phyloP scores from a whole-genome alignment of 1,140 invertebrate genomes.

The Drosophila nigromelanica region DNA sequence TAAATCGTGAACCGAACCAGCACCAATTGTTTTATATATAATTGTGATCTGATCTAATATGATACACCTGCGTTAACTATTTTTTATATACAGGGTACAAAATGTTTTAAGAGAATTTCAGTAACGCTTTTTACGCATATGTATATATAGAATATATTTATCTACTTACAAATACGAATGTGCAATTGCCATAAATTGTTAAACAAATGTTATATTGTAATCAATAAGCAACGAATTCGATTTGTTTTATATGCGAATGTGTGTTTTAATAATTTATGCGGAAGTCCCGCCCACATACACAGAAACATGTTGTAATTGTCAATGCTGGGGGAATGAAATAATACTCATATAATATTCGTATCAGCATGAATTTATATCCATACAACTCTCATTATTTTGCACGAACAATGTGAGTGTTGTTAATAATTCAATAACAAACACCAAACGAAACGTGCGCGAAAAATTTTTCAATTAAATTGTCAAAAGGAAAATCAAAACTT shows the following conservation, averaged over 20 bases:
- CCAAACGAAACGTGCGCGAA: constrained; percentile 50
- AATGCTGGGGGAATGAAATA: constrained; percentile 21
- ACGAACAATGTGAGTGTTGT: constrained; percentile 56
- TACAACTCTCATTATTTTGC: constrained; percentile 68
- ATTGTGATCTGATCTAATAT: too few relatives aligned
- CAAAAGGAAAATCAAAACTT: constrained; percentile 37
- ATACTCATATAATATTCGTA: constrained; percentile 25
- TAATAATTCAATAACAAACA: constrained; percentile 67
- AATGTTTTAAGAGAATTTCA: constrained; percentile 58
- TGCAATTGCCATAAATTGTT: constrained; percentile 72
- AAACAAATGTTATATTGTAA: constrained; percentile 79
- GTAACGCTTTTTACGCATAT: constrained; percentile 41
- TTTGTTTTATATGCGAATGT: constrained; percentile 1
- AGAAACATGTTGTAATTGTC: constrained; percentile 73
- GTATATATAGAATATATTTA: constrained; percentile 12
- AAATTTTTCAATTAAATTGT: constrained; percentile 49
- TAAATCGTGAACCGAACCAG: too few relatives aligned
- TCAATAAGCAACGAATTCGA: constrained; percentile 65
- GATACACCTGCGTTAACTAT: background rate
- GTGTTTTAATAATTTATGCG: constrained; percentile 67
- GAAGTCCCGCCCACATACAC: constrained; percentile 32
- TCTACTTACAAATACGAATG: constrained; percentile 33
- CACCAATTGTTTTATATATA: too few relatives aligned
- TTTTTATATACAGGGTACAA: background rate
- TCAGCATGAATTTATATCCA: constrained; percentile 69